phyloP scores from a whole-genome alignment of 2,797 vertebrate species.

The Sebastolobus altivelis region DNA sequence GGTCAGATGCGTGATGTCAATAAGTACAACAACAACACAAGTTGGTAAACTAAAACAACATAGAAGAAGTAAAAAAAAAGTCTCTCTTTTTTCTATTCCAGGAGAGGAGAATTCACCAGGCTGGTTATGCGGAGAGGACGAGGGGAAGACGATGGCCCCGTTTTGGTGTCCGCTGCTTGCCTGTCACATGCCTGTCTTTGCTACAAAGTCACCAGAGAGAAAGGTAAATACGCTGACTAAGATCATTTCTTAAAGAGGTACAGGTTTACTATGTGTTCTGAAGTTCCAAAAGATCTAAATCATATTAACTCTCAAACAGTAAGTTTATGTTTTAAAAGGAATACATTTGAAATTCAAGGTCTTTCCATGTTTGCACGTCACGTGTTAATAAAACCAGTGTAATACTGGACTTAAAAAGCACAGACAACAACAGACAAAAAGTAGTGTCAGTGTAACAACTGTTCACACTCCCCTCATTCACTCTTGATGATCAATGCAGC shows the following conservation, averaged over 20 bases:
- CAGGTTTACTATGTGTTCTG: not conserved
- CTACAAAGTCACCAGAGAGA: conserved; percentile 87
- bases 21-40: conserved; percentile 16
- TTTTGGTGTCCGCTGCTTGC: conserved; percentile 92
- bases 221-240: conserved; percentile 83
- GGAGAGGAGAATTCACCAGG: conserved; percentile 95
- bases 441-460: not conserved
- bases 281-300: not conserved
- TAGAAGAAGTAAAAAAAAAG: not conserved
- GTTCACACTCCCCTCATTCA: not conserved
- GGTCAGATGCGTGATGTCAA: conserved; percentile 22
- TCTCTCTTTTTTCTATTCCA: conserved; percentile 39
- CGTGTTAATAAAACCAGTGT: not conserved
- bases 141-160: conserved; percentile 87
- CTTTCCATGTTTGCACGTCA: not conserved
- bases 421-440: not conserved
- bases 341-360: not conserved
- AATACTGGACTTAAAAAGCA: not conserved
- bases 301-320: not conserved
- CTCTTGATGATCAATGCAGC: not conserved
- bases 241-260: not conserved
- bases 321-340: not conserved
- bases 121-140: conserved; percentile 93
- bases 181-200: conserved; percentile 90
- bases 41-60: conserved; percentile 1